Evolutionary conservation across 2,797 vertebrate genomes (phyloP).

Genomic region (Trichosurus vulpecula): DNA sequence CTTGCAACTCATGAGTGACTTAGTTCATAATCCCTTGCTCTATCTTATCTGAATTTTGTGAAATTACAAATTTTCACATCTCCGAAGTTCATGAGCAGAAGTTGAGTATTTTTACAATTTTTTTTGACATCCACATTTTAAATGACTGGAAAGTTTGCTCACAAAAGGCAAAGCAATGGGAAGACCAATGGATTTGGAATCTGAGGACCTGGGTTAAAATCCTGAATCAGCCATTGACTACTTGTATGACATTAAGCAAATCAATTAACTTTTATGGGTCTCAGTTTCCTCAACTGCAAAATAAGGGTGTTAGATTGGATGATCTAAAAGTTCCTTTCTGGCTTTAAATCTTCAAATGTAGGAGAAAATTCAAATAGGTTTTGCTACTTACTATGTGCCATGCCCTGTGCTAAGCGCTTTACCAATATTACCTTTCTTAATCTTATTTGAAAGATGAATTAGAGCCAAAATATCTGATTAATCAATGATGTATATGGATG

Average conservation of each 20-base stretch:
- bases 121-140: background rate
- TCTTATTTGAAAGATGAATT: background rate
- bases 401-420: background rate
- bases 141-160: background rate
- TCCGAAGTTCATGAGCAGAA: slow-evolving; percentile 33
- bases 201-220: background rate
- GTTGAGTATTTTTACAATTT: slow-evolving; percentile 34
- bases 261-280: background rate
- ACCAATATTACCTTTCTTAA: background rate
- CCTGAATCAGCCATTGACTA: background rate
- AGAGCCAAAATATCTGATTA: background rate
- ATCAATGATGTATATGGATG: background rate
- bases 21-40: slow-evolving; percentile 53
- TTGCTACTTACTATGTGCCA: background rate
- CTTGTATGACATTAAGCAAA: background rate
- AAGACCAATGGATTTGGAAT: background rate
- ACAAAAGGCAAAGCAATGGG: background rate
- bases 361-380: background rate
- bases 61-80: slow-evolving; percentile 66
- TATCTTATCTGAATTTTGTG: slow-evolving; percentile 48
- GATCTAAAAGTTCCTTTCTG: background rate
- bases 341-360: background rate
- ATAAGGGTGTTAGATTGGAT: background rate
- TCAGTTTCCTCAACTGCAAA: background rate
- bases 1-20: slow-evolving; percentile 27